phyloP scores from a whole-genome alignment of 2,888 invertebrate species.

The Nomada fucata region DNA sequence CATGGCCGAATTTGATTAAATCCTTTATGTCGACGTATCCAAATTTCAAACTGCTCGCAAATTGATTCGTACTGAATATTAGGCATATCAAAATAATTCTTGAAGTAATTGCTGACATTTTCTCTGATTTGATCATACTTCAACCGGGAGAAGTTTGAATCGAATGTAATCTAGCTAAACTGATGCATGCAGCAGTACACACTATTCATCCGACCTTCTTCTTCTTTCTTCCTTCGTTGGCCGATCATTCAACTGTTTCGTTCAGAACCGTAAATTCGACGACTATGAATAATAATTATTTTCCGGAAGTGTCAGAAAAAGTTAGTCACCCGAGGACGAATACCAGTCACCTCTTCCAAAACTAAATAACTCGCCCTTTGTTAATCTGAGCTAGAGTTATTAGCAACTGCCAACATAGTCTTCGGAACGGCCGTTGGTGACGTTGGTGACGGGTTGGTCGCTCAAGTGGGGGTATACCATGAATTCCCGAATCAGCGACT shows the following conservation, averaged over 20 bases:
- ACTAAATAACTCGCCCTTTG: not conserved
- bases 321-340: not conserved
- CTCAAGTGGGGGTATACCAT: constrained; percentile 13
- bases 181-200: not conserved
- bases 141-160: not conserved
- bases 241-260: not conserved
- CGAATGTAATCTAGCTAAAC: not conserved
- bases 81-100: constrained; percentile 33
- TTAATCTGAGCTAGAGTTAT: constrained; percentile 1
- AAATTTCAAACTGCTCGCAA: constrained; percentile 30
- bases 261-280: not conserved
- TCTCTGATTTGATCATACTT: not conserved
- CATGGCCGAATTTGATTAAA: constrained; percentile 74
- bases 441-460: constrained; percentile 38
- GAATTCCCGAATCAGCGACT: not conserved
- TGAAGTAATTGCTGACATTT: constrained; percentile 17
- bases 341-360: not conserved
- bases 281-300: not conserved
- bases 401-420: constrained; percentile 7
- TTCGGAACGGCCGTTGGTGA: constrained; percentile 2
- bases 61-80: constrained; percentile 4
- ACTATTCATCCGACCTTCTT: constrained; percentile 7
- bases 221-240: not conserved
- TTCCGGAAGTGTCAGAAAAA: not conserved
- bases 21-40: constrained; percentile 74